Evolutionary conservation across 2,797 vertebrate species (phyloP).

Genomic region (Holocentrus rufus): DNA sequence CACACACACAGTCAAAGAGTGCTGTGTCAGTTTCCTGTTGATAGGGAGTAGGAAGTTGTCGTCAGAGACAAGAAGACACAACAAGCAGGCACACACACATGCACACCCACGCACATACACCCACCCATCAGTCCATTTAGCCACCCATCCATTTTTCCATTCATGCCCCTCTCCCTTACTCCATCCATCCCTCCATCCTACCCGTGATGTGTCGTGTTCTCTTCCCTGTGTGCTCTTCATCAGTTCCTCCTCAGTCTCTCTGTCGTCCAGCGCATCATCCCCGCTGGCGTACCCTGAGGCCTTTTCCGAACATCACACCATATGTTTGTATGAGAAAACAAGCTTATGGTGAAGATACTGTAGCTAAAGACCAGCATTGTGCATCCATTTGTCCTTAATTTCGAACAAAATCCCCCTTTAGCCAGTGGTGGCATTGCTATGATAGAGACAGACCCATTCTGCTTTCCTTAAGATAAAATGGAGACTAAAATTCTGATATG

Average conservation of each 20-base stretch:
- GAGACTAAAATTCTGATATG: too few relatives aligned
- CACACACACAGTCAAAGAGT: background rate
- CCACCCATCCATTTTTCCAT: too few relatives aligned
- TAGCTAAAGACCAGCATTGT: too few relatives aligned
- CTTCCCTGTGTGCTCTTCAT: constrained; percentile 53
- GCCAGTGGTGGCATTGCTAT: too few relatives aligned
- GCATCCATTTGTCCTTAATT: too few relatives aligned
- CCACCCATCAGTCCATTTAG: background rate
- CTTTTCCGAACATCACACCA: constrained; percentile 67
- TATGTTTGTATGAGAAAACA: background rate
- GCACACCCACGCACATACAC: constrained; percentile 1
- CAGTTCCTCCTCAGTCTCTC: constrained; percentile 74
- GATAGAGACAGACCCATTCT: too few relatives aligned
- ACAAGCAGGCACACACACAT: background rate
- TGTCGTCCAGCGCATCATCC: constrained; percentile 79
- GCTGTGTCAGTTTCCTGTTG: constrained; percentile 28
- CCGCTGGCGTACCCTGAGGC: constrained; percentile 87
- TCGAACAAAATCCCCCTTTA: too few relatives aligned
- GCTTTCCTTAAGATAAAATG: too few relatives aligned
- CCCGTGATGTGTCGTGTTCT: constrained; percentile 25
- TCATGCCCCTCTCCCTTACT: too few relatives aligned
- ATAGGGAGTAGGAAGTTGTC: background rate
- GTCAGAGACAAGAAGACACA: constrained; percentile 8
- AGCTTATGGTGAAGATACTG: background rate
- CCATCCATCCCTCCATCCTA: constrained; percentile 21